phyloP scores from a whole-genome alignment of 2,797 vertebrate genomes.

The Lycodopsis pacificus region DNA sequence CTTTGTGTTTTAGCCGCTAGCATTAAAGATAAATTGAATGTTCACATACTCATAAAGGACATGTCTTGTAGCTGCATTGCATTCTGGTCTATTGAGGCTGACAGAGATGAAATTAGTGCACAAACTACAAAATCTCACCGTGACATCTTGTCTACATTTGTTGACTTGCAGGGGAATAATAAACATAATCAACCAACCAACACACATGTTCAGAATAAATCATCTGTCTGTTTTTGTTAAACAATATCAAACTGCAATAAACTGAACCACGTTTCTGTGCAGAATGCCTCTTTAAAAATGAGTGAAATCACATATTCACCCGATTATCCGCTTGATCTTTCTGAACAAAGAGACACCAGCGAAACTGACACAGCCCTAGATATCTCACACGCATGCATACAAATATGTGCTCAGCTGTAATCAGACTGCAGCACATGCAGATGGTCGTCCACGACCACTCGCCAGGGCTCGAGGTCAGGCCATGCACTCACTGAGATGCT shows the following conservation, averaged over 20 bases:
- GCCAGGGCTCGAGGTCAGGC: constrained; percentile 40
- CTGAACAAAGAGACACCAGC: background rate
- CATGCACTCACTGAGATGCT: constrained; percentile 35
- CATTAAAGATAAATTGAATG: background rate
- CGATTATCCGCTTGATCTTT: background rate
- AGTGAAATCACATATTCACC: background rate
- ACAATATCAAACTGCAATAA: background rate
- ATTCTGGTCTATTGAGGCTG: background rate
- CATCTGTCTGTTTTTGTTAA: background rate
- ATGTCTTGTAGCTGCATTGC: background rate
- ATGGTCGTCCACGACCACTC: constrained; percentile 38
- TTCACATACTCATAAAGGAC: background rate
- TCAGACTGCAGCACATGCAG: constrained; percentile 28
- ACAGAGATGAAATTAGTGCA: background rate
- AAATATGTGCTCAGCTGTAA: constrained; percentile 5
- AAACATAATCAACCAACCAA: background rate
- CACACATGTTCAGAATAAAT: background rate
- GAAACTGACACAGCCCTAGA: background rate
- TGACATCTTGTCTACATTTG: background rate
- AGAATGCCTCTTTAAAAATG: background rate
- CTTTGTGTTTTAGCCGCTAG: too few relatives aligned
- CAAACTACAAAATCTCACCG: background rate
- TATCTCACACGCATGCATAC: background rate
- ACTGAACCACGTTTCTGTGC: background rate
- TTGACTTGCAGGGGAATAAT: background rate